phyloP scores from a whole-genome alignment of 2,113 vertebrate genomes.

The Nipponia nippon region DNA sequence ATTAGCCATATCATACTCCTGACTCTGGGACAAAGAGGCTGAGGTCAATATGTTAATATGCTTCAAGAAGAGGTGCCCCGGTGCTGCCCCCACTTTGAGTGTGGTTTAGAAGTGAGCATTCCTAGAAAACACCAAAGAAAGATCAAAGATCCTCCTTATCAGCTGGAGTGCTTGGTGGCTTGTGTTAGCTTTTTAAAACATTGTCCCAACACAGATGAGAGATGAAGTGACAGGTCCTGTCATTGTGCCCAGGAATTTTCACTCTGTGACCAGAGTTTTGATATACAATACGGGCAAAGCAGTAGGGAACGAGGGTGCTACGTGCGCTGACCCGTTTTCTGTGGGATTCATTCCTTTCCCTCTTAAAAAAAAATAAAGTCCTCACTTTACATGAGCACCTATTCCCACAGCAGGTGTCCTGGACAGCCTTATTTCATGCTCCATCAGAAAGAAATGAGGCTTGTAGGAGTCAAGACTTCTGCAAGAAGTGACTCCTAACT shows the following conservation, averaged over 20 bases:
- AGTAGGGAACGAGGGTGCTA: background rate
- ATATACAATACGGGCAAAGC: background rate
- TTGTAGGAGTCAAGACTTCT: background rate
- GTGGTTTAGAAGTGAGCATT: background rate
- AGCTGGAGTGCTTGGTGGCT: background rate
- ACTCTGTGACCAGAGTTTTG: background rate
- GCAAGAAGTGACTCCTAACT: background rate
- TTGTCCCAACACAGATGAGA: background rate
- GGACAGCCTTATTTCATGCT: background rate
- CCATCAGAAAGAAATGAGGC: fast-evolving
- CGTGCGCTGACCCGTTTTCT: background rate
- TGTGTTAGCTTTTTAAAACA: background rate
- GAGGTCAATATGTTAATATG: background rate
- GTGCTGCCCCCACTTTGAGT: background rate
- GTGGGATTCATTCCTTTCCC: background rate
- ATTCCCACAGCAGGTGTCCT: background rate
- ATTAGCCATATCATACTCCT: background rate
- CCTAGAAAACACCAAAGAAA: background rate
- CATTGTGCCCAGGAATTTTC: conserved; percentile 3
- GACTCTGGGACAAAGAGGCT: background rate
- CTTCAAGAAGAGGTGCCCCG: background rate
- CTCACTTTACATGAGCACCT: background rate
- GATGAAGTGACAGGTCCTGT: background rate
- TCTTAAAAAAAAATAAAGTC: background rate
- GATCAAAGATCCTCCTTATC: background rate